Evolutionary conservation across 1,140 invertebrate species (phyloP), one percentile per base, ranked within the genome.

Genomic region (Hycleus cichorii): DNA sequence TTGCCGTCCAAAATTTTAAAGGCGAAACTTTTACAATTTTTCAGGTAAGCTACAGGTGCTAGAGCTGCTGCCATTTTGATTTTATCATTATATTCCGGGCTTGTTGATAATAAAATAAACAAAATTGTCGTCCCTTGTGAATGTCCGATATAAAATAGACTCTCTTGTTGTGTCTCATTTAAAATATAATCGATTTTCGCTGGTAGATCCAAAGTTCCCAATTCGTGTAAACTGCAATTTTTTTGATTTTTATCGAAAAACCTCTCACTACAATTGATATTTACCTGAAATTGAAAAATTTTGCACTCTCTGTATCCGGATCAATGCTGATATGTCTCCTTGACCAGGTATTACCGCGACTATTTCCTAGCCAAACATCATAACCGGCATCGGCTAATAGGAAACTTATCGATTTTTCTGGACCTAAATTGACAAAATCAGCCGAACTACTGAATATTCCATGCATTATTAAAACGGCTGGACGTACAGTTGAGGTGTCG

Each of bases 351-450:
- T 82, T 88, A 1, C 87, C 86, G 52, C 87, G 75, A 3, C 77
- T 74, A 67, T 90, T 89, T 0, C 83, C 83, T 49, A 89, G 65
- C 86, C 86, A 90, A 0, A 92, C 88, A 66, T 91, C 89, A 62
- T 83, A 92, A 12, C 88, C 88, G 51, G 75, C 72, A 72, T 89
- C 84, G 2, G 84, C 81, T 3, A 90, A 73, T 12, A 85, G 71
- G 62, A 84, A 88, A 5, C 70, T 86, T 86, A 60, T 47, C 38
- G 69, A 66, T 6, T 60, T 65, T 55, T 72, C 67, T 11, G 84
- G 84, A 60, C 83, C 78, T 3, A 89, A 73, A 10, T 92, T 76
- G 7, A 32, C 27, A 82, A 83, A 93, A 69, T 89, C 86, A 0
- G 83, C 81, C 1, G 88, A 89, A 65, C 85, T 86, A 5, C 82